phyloP scores from a whole-genome alignment of 2,888 invertebrate species.

The Ophion ellenae region DNA sequence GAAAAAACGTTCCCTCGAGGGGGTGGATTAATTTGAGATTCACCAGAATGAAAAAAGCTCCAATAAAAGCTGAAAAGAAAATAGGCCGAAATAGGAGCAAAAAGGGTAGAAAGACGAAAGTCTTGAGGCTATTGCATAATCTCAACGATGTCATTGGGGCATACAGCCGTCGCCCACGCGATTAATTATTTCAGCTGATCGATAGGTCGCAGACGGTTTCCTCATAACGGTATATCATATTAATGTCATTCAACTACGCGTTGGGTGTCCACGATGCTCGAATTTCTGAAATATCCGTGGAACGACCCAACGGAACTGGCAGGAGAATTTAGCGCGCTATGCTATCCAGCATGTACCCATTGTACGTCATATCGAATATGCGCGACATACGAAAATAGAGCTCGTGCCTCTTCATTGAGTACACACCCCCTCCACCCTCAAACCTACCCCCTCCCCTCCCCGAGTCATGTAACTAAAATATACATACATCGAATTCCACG shows the following conservation, averaged over 20 bases:
- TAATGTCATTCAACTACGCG: constrained; percentile 63
- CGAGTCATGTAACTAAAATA: not conserved
- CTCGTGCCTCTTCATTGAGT: constrained; percentile 35
- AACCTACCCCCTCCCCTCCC: not conserved
- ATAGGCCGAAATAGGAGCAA: not conserved
- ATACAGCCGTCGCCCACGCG: not conserved
- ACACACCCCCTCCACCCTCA: not conserved
- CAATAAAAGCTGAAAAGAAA: not conserved
- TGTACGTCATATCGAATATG: constrained; percentile 40
- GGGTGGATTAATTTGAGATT: too few relatives aligned
- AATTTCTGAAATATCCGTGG: constrained; percentile 64
- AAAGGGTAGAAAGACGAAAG: not conserved
- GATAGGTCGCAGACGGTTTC: constrained; percentile 21
- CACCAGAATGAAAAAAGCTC: not conserved
- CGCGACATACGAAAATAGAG: constrained; percentile 42
- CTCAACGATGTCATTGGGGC: not conserved
- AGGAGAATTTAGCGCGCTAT: constrained; percentile 49
- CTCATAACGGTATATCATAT: constrained; percentile 60
- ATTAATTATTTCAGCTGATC: constrained; percentile 50
- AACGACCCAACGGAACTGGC: constrained; percentile 25
- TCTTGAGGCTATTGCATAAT: not conserved
- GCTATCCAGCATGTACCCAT: constrained; percentile 21
- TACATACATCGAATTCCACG: not conserved
- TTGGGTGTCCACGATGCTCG: constrained; percentile 45
- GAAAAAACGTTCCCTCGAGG: too few relatives aligned